Percentiles rank a stretch among this genome's conserved stretches.
These are phyloP conservation scores for Chloropsis hardwickii DNA, from an alignment of 2,113 vertebrate genomes.

Conservation along the genomic window DNA sequence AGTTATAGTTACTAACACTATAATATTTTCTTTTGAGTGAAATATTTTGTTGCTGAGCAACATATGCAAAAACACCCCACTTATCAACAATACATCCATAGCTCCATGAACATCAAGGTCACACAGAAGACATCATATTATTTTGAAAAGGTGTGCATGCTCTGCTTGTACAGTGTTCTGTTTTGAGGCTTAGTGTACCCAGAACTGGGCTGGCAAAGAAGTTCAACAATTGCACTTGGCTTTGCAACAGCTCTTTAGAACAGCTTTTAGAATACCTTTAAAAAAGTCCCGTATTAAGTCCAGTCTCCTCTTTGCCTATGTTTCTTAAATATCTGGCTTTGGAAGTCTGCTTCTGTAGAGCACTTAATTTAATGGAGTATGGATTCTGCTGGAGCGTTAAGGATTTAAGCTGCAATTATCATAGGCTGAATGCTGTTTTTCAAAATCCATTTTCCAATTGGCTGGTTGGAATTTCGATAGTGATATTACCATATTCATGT, in stretches of 20 bases:
- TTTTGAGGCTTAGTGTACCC: neutral
- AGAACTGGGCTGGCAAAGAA: neutral
- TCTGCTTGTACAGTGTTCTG: accelerated
- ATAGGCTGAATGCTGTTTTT: neutral
- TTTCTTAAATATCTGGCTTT: neutral
- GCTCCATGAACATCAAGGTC: neutral
- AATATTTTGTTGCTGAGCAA: neutral
- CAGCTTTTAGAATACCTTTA: neutral
- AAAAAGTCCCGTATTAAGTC: neutral
- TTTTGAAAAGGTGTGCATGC: neutral
- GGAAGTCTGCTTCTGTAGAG: neutral
- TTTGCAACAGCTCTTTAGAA: neutral
- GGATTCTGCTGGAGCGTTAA: conserved; percentile 15
- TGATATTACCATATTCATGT: conserved; percentile 1
- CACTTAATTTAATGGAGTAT: conserved; percentile 44
- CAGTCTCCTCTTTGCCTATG: neutral
- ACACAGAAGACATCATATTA: neutral
- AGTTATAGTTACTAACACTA: neutral
- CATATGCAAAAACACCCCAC: accelerated
- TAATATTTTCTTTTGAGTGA: neutral
- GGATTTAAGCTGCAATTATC: conserved; percentile 30
- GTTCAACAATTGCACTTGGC: neutral
- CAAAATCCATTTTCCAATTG: conserved; percentile 39
- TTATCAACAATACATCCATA: neutral
- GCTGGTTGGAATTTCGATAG: neutral